phyloP scores from a whole-genome alignment of 2,797 vertebrate species.

The Enteromius trimaculatus region DNA sequence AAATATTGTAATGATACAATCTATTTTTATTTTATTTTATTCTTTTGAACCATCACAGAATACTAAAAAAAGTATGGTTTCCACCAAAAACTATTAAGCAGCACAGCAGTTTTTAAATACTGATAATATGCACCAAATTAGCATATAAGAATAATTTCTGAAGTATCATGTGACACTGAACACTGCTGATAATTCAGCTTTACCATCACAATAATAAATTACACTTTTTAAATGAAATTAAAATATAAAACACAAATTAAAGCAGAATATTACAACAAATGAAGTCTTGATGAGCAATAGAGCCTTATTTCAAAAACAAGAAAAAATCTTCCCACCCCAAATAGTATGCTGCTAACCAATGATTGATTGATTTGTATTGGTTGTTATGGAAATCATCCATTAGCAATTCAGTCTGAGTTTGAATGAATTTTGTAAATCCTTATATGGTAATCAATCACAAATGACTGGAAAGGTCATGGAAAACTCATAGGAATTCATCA shows the following conservation, averaged over 20 bases:
- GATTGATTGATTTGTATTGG: background rate
- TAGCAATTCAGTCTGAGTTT: background rate
- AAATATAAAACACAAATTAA: background rate
- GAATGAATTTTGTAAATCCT: background rate
- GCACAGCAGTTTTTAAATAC: background rate
- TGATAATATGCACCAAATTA: background rate
- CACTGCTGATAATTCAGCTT: background rate
- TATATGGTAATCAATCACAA: background rate
- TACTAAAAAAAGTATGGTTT: background rate
- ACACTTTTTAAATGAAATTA: background rate
- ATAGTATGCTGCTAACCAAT: background rate
- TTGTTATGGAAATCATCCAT: background rate
- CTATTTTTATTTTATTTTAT: background rate
- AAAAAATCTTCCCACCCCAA: background rate
- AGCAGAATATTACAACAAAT: background rate
- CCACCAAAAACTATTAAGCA: background rate
- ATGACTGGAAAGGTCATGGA: background rate
- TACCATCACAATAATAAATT: background rate
- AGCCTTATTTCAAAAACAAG: background rate
- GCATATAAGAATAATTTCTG: background rate
- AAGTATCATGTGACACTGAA: background rate
- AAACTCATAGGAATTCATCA: background rate
- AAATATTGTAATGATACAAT: background rate
- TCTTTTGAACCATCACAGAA: background rate
- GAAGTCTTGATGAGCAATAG: background rate